Conservation (phyloP, 2,113 vertebrate genomes). For the Colinus virginianus region DNA sequence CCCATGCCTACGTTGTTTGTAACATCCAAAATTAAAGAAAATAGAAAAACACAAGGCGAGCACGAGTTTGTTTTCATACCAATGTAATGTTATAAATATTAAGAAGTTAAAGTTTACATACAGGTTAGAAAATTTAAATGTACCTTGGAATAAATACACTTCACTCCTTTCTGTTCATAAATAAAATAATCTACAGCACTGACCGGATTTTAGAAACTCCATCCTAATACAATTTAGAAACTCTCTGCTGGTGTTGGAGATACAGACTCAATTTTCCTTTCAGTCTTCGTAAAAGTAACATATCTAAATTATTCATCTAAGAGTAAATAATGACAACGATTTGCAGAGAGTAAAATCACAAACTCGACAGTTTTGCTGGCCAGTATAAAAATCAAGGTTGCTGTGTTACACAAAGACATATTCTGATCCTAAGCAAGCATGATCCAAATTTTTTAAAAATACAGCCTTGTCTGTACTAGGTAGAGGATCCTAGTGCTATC, state of each 20-base stretch:
- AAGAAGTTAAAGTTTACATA: conserved; percentile 40
- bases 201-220: conserved; percentile 64
- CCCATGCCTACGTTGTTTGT: conserved; percentile 69
- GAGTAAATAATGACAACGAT: conserved; percentile 44
- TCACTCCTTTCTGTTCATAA: conserved; percentile 25
- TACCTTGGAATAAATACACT: conserved; percentile 44
- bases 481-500: neutral
- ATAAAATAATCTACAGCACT: conserved; percentile 69
- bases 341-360: conserved; percentile 45
- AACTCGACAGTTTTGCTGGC: conserved; percentile 53
- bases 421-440: conserved; percentile 7
- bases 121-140: conserved; percentile 58
- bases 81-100: conserved; percentile 25
- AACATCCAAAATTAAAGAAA: conserved; percentile 71
- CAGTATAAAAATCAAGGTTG: conserved; percentile 36
- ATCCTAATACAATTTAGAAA: conserved; percentile 68
- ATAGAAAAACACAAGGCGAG: conserved; percentile 63
- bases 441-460: neutral
- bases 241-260: conserved; percentile 47
- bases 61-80: conserved; percentile 22
- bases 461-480: neutral
- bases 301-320: conserved; percentile 69
- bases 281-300: conserved; percentile 40
- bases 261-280: conserved; percentile 53
- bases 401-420: conserved; percentile 27